phyloP scores from a whole-genome alignment of 2,797 vertebrate species.

The Oreortyx pictus region DNA sequence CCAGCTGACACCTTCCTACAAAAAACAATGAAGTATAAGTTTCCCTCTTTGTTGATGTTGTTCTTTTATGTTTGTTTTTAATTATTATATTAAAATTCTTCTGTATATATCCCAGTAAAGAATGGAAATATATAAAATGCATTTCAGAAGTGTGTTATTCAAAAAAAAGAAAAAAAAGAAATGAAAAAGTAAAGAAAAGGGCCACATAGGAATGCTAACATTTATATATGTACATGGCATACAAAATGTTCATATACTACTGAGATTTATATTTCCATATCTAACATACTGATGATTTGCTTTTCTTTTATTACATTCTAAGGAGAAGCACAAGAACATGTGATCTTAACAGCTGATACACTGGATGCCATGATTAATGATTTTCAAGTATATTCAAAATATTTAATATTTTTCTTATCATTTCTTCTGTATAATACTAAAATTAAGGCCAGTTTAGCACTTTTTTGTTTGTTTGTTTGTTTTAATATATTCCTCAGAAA shows the following conservation, averaged over 20 bases:
- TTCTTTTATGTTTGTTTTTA: neutral
- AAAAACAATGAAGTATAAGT: neutral
- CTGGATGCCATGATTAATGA: slow-evolving; percentile 54
- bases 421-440: slow-evolving; percentile 43
- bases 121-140: neutral
- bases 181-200: neutral
- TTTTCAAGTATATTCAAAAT: slow-evolving; percentile 55
- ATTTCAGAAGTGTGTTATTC: neutral
- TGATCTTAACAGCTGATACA: slow-evolving; percentile 57
- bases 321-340: slow-evolving; percentile 18
- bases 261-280: slow-evolving; percentile 69
- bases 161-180: neutral
- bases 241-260: slow-evolving; percentile 23
- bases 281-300: slow-evolving; percentile 53
- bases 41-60: neutral
- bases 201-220: slow-evolving; percentile 46
- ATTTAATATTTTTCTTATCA: slow-evolving; percentile 32
- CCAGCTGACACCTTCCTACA: neutral
- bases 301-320: slow-evolving; percentile 52
- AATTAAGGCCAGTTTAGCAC: slow-evolving; percentile 42
- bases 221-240: slow-evolving; percentile 38
- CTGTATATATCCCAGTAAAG: neutral
- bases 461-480: neutral
- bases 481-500: neutral
- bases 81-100: neutral